phyloP scores from a whole-genome alignment of 2,797 vertebrate genomes.

The Hephaestus fuliginosus region DNA sequence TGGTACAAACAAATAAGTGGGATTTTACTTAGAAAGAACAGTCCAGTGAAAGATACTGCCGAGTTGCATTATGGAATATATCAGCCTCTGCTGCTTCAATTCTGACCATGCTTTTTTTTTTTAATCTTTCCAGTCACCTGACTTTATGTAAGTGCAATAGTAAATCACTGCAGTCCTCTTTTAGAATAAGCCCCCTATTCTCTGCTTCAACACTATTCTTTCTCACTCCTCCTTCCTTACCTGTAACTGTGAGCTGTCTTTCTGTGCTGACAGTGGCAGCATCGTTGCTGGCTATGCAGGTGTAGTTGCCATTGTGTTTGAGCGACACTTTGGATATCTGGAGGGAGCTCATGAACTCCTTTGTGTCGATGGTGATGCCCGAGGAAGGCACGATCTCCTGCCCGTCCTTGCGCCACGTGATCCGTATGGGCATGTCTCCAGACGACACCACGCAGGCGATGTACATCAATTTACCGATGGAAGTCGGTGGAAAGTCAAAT shows the following conservation, averaged over 20 bases:
- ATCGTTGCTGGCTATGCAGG: conserved; percentile 95
- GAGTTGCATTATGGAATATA: not conserved
- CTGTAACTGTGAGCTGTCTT: conserved; percentile 96
- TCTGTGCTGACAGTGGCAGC: conserved; percentile 97
- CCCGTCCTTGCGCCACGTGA: conserved; percentile 98
- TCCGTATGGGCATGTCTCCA: conserved; percentile 98
- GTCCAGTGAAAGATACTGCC: not conserved
- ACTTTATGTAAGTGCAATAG: conserved; percentile 4
- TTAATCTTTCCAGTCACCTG: not conserved
- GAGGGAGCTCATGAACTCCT: conserved; percentile 97
- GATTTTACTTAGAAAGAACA: not conserved
- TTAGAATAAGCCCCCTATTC: not conserved
- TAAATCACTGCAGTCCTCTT: conserved; percentile 12
- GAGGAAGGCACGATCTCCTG: conserved; percentile 96
- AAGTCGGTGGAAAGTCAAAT: conserved; percentile 97
- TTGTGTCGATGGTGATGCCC: conserved; percentile 96
- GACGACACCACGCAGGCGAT: conserved; percentile 98
- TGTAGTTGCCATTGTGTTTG: conserved; percentile 97
- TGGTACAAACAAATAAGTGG: conserved; percentile 1
- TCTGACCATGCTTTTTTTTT: not conserved
- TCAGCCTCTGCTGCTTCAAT: not conserved
- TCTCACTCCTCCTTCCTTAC: conserved; percentile 74
- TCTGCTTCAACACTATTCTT: not conserved
- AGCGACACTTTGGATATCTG: conserved; percentile 97
- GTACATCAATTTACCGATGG: conserved; percentile 97